Evolutionary conservation across 2,797 vertebrate genomes (phyloP), one percentile per base, ranked within the genome.

Genomic region (Helostoma temminkii): DNA sequence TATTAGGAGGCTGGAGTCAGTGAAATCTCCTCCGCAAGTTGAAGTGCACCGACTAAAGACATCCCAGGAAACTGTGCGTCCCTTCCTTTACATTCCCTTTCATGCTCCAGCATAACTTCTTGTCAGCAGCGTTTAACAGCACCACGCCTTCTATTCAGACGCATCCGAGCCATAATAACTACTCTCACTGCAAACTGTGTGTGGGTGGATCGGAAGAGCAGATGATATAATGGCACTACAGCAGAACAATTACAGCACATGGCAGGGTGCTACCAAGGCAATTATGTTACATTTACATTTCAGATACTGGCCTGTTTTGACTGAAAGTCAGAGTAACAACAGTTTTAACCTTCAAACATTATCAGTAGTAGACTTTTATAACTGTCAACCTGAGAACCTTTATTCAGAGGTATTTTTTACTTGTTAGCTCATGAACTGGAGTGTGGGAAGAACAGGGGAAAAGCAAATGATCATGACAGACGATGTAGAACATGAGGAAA

Each of bases 241-340:
- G 55, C 34, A 19, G 74, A 68, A 83, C 61, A 88, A 76, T 64
- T 3, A 58, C 66, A 82, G 82, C 82, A 72, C 80, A 80, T 78
- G 74, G 61, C 58, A 69, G 60, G 32, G 62, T 58, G 16, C 45
- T 36, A 64, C 61, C 80, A 76, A 63, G 74, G 67, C 64, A 75
- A 80, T 89, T 83, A 84, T 78, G 67, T 48, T 11, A 45, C 37
- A 10, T 32, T 60, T 45, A 41, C 14, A 39, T 62, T 67, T 78
- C 12, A 62, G 15, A 73, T 50, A 41, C 15, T 36, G 62, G 71
- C 58, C 66, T 61, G 59, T 41, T 48, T 21, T 53, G 41, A 79
- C 65, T 61, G 2, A 0, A 56, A 34, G 21, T 7, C 32, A 47
- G 25, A 0, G 36, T n/a, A 69, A 80, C 34, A 59, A 64, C 14